A percentile compares a stretch with the other conserved stretches of the same genome.
Evolutionary conservation across 2,113 vertebrate genomes (phyloP).

Genomic region (Lanius collurio): DNA sequence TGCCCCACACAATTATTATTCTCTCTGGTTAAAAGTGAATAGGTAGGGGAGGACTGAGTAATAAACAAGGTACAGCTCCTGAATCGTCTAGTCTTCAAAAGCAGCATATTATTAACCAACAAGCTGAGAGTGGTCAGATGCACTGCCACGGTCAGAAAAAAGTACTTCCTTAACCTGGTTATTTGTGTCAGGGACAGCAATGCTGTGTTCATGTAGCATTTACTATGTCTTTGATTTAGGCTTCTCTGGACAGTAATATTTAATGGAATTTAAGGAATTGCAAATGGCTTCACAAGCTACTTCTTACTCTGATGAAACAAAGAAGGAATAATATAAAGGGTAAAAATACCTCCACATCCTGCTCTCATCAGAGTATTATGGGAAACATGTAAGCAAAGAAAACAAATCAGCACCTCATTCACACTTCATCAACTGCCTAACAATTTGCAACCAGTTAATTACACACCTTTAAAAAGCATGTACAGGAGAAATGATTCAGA

Average conservation of each 20-base stretch:
- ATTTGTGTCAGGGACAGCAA: not conserved
- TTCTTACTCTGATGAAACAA: slow-evolving; percentile 59
- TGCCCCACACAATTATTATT: not conserved
- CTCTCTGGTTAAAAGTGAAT: not conserved
- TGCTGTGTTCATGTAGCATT: not conserved
- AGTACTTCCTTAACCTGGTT: not conserved
- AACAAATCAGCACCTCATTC: slow-evolving; percentile 69
- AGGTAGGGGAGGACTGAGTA: not conserved
- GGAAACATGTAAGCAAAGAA: slow-evolving; percentile 71
- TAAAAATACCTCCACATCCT: not conserved
- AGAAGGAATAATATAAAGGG: slow-evolving; percentile 47
- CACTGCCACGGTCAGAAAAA: not conserved
- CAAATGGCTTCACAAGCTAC: slow-evolving; percentile 66
- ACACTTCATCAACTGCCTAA: slow-evolving; percentile 75
- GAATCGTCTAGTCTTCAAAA: not conserved
- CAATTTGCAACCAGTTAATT: slow-evolving; percentile 72
- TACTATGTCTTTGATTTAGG: slow-evolving; percentile 28
- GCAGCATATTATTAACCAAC: not conserved
- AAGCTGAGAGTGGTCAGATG: not conserved
- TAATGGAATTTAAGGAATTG: slow-evolving; percentile 67
- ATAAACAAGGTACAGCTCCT: not conserved
- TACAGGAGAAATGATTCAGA: slow-evolving; percentile 60
- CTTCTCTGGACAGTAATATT: slow-evolving; percentile 21
- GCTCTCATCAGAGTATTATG: slow-evolving; percentile 51
- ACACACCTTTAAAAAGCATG: slow-evolving; percentile 64